Conservation (phyloP, 2,888 invertebrate genomes). For the Tetragnatha montana region DNA sequence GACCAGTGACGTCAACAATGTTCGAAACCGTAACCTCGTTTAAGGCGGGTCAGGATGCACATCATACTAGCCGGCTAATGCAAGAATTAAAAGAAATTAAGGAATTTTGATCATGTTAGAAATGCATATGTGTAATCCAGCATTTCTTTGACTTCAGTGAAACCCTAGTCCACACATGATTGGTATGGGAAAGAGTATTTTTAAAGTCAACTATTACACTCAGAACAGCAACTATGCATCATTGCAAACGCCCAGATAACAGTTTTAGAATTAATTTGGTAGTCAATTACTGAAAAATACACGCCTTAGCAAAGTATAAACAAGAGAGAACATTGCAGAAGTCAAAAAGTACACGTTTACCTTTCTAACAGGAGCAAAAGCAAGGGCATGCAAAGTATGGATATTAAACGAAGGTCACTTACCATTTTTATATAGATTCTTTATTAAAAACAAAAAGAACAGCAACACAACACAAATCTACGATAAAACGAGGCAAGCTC, state of each 20-base stretch:
- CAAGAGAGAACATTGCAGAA: neutral
- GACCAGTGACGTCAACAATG: neutral
- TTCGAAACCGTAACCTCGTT: neutral
- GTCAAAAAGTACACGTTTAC: neutral
- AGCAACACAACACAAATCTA: conserved; percentile 67
- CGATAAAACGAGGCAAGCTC: conserved; percentile 36
- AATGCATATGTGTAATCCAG: no score
- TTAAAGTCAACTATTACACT: no score
- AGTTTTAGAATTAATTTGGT: no score
- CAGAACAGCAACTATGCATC: no score
- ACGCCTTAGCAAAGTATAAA: no score
- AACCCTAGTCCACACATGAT: no score
- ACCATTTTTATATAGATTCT: conserved; percentile 53
- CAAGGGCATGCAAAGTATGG: neutral
- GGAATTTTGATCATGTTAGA: no score
- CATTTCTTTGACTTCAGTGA: no score
- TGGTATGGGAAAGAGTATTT: no score
- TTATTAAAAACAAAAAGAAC: conserved; percentile 53
- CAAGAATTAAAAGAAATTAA: no score
- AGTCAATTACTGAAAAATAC: no score
- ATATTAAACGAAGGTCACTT: neutral
- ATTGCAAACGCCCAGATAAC: no score
- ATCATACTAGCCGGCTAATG: conserved; percentile 5
- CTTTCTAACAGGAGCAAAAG: neutral
- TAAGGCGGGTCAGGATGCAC: conserved; percentile 19